phyloP scores from a whole-genome alignment of 2,113 vertebrate genomes.

The Chaetops frenatus region DNA sequence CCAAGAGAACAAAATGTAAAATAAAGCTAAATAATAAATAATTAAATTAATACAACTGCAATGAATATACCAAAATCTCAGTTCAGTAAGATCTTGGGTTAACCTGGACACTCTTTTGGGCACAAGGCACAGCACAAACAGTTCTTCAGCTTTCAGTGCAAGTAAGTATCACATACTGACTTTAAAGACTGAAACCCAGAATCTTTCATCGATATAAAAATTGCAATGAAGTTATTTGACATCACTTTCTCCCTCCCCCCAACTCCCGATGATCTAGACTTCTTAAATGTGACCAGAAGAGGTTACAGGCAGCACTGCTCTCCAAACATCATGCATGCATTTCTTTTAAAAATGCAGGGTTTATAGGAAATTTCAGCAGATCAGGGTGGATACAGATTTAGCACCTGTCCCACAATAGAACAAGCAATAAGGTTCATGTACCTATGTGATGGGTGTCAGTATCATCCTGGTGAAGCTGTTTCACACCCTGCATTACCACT shows the following conservation, averaged over 20 bases:
- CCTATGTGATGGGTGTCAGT: neutral
- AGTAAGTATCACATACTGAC: neutral
- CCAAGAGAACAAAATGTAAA: neutral
- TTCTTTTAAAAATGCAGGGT: accelerated
- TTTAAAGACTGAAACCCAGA: neutral
- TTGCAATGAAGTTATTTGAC: neutral
- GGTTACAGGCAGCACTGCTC: neutral
- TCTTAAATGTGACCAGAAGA: neutral
- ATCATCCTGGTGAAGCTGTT: neutral
- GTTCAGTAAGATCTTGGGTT: neutral
- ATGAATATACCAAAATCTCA: neutral
- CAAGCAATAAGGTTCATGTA: neutral
- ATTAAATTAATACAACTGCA: neutral
- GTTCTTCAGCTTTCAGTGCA: neutral
- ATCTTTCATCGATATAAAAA: neutral
- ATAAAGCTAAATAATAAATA: neutral
- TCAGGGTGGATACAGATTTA: neutral
- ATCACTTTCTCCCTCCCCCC: neutral
- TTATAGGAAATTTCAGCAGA: neutral
- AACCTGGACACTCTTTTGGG: neutral
- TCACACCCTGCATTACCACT: accelerated
- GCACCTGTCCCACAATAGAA: neutral
- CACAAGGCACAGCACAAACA: neutral
- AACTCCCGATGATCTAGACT: neutral
- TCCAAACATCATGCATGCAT: neutral